Evolutionary conservation across 2,888 invertebrate species (phyloP), one percentile per base, ranked within the genome.

Genomic region (Unio delphinus): DNA sequence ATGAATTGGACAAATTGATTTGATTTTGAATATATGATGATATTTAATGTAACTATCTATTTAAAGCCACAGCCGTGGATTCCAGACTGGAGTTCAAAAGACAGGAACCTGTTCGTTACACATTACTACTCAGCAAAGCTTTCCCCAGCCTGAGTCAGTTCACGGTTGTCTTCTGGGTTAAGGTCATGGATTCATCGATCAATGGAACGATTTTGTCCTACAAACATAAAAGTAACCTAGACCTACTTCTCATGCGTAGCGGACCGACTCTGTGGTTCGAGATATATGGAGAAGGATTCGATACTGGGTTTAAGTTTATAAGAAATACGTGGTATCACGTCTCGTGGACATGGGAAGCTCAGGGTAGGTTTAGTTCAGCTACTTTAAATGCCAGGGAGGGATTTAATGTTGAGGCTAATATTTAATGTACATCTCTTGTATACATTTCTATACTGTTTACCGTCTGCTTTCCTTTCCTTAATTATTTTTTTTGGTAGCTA

Each of bases 91-190:
- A 86, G 70, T 88, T 87, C 71, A 74, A 78, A 64, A 70, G 78
- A 4, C 76, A 78, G 55, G 75, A 77, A 15, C 83, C 85, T 1
- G 79, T 82, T 4, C 77, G 86, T n/a, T 86, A 86, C 76, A 85
- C 87, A 11, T 68, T 87, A 6, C 76, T 89, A 17, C 75, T 86
- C 61, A 86, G 85, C 64, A 87, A 87, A 68, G 83, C 86, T 3
- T 87, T 89, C 68, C 89, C 89, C 4, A 78, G 75, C 54, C 82
- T 89, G 54, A 66, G 70, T 4, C 68, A 81, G 23, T 88, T 89
- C 69, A 88, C 89, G 18, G 83, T 89, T 61, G 82, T 85, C 18
- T 84, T 89, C 65, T 90, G 88, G 88, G 76, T 90, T 23, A 84
- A 83, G 69, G 77, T 87, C 5, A 72, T 74, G 63, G 66, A 74